phyloP scores from a whole-genome alignment of 2,113 vertebrate genomes.

The Mesoclemmys tuberculata region DNA sequence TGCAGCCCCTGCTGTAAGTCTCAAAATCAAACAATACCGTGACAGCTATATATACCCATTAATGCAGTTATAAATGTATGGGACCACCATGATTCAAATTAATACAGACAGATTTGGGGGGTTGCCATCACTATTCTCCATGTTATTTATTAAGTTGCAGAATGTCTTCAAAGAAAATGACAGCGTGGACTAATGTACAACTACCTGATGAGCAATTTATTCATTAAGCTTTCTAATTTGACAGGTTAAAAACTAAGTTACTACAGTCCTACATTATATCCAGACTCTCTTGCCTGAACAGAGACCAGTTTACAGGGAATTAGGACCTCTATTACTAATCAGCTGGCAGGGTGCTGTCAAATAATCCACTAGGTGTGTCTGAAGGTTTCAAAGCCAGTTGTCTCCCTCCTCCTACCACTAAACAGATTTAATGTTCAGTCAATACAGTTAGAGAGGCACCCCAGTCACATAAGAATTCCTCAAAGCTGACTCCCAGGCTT shows the following conservation, averaged over 20 bases:
- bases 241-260: neutral
- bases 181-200: neutral
- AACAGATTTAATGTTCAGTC: neutral
- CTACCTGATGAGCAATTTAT: neutral
- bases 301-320: neutral
- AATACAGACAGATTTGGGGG: neutral
- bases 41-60: neutral
- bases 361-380: neutral
- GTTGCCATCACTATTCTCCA: neutral
- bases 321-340: neutral
- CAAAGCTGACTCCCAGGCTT: neutral
- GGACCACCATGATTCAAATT: neutral
- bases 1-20: neutral
- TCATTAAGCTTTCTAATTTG: neutral
- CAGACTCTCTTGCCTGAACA: too few species aligned
- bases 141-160: neutral
- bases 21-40: neutral
- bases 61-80: neutral
- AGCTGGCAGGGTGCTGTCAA: neutral
- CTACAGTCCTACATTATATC: neutral
- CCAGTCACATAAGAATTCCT: neutral
- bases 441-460: neutral
- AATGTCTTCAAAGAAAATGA: neutral
- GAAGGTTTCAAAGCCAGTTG: neutral
- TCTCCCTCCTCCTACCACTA: neutral